Evolutionary conservation across 1,140 invertebrate genomes (phyloP).

Genomic region (Brachionus rotundiformis): DNA sequence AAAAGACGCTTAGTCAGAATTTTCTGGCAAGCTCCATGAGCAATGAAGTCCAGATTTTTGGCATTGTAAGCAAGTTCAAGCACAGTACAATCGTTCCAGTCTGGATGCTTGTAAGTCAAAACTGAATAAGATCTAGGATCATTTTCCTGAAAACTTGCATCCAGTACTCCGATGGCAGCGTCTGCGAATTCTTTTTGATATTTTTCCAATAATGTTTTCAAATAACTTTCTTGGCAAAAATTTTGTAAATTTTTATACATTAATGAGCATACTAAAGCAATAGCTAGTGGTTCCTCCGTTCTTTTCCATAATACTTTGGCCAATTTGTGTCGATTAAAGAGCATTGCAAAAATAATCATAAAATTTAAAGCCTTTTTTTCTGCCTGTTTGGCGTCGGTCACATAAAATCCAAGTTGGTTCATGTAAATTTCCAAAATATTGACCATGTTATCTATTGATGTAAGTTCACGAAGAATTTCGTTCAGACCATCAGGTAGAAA

Average conservation of each 20-base stretch:
- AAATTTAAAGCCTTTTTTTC: conserved; percentile 61
- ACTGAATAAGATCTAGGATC: conserved; percentile 60
- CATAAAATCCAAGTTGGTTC: conserved; percentile 57
- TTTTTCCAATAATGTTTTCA: conserved; percentile 55
- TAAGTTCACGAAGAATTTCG: conserved; percentile 58
- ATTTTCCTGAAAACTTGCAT: conserved; percentile 60
- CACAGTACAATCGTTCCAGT: conserved; percentile 60
- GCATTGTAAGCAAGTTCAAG: conserved; percentile 60
- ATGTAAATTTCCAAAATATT: conserved; percentile 61
- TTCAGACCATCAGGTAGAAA: conserved; percentile 55
- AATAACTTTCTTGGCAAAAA: conserved; percentile 55
- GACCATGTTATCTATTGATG: conserved; percentile 61
- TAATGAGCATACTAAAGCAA: conserved; percentile 62
- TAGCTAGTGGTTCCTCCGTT: conserved; percentile 64
- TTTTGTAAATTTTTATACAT: conserved; percentile 55
- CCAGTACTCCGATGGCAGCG: conserved; percentile 63
- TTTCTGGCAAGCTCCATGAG: conserved; percentile 65
- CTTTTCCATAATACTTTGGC: conserved; percentile 64
- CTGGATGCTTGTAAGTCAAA: conserved; percentile 59
- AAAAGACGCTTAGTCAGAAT: conserved; percentile 62
- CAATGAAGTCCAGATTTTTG: conserved; percentile 61
- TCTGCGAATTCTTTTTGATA: conserved; percentile 62
- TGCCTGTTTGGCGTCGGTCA: conserved; percentile 57
- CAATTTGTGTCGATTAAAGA: conserved; percentile 60
- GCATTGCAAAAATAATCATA: conserved; percentile 62